Base-by-base conservation (phyloP, 2,888 invertebrate genomes). In the Resseliella maxima region DNA sequence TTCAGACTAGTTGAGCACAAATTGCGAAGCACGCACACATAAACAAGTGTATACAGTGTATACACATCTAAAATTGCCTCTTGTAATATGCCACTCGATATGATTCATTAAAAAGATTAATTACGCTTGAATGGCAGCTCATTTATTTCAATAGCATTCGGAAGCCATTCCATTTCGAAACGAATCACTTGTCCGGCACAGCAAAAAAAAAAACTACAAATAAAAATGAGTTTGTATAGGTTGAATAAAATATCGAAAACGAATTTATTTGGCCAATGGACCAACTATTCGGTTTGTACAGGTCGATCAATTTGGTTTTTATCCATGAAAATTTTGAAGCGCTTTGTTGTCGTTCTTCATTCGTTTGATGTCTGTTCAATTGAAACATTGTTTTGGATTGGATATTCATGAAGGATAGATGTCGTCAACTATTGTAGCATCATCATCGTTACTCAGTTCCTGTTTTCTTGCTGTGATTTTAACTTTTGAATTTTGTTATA, bases 121-220 rank as follows among this genome's bases (percentile, higher is more conserved):
- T 83, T 83, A 83, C n/a, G 38, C 38, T 38, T 83, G 83, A 83
- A 83, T 83, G 83, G 83, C 83, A 83, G 83, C 83, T 83, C 83
- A 83, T 83, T 83, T 83, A 38, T 38, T 83, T 72, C 59, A n/a
- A 59, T 24, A 59, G 59, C 59, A 24, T 24, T 59, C 35, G 72
- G n/a, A 72, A 72, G 15, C 15, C 72, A 72, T 31, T 72, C 18
- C 72, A 72, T 31, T 72, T 72, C 72, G 72, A 72, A 72, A 72
- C 31, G n/a, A 31, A 31, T 72, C 72, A 72, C 72, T 27, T 31
- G 72, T 24, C 27, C 59, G 27, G 59, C 24, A n/a, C 15, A 72
- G 31, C 5, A 2, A 72, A 31, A 72, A 1, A n/a, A n/a, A n/a
- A n/a, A n/a, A n/a, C n/a, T n/a, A n/a, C n/a, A n/a, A n/a, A n/a